Percentiles rank a stretch among this genome's conserved stretches.
Conservation (phyloP, 2,888 invertebrate species). For the Agrotis clavis region DNA sequence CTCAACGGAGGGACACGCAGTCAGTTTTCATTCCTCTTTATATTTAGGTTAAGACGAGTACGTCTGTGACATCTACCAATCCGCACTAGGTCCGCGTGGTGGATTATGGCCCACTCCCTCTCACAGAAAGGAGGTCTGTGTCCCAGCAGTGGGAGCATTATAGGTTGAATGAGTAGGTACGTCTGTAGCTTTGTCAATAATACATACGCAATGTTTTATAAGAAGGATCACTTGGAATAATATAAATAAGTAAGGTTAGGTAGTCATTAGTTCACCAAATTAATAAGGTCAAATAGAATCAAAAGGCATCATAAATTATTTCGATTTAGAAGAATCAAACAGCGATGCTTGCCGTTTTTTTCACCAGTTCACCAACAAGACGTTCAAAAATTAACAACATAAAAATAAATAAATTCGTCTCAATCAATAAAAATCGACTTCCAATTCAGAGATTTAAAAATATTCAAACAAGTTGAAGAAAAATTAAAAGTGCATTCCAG, state of each 20-base stretch:
- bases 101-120: no score
- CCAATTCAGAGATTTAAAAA: no score
- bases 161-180: no score
- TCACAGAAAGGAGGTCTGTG: no score
- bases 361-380: not conserved
- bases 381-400: not conserved
- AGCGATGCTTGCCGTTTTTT: not conserved
- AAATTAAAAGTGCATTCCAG: not conserved
- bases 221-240: not conserved
- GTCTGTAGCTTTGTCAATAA: slow-evolving; percentile 18
- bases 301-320: no score
- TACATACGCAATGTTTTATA: not conserved
- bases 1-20: slow-evolving; percentile 17
- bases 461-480: not conserved
- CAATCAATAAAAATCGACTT: not conserved
- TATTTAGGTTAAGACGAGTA: slow-evolving; percentile 49
- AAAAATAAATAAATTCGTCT: not conserved
- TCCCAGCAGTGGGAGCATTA: no score
- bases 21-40: slow-evolving; percentile 48
- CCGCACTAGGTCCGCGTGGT: no score
- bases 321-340: no score
- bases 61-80: no score
- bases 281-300: not conserved
- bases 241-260: no score
- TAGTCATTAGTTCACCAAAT: not conserved